These are phyloP conservation scores for Bombyx mandarina DNA, from an alignment of 1,140 invertebrate genomes.

Conservation along the genomic window DNA sequence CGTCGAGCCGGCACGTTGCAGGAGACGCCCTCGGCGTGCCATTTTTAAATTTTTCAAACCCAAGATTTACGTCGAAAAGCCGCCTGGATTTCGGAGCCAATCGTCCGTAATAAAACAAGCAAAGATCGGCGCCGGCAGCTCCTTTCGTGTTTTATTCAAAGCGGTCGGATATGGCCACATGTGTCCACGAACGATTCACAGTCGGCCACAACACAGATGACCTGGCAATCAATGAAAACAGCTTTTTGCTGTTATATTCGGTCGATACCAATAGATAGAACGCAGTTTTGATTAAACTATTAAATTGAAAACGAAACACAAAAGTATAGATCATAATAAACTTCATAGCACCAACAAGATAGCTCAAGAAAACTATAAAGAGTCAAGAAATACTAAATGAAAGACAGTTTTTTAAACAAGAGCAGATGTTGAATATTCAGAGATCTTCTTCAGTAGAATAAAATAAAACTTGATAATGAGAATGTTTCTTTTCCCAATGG, in stretches of 20 bases:
- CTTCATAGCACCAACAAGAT: no score
- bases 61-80: conserved; percentile 9
- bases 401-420: no score
- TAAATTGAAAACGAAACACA: no score
- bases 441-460: no score
- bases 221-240: no score
- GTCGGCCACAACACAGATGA: conserved; percentile 14
- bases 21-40: conserved; percentile 12
- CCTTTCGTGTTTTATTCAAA: conserved; percentile 55
- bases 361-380: no score
- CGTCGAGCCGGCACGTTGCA: conserved; percentile 4
- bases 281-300: no score
- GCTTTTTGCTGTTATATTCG: no score
- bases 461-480: background rate
- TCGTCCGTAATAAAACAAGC: conserved; percentile 53
- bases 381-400: no score
- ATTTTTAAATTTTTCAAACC: conserved; percentile 22
- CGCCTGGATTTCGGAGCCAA: conserved; percentile 38
- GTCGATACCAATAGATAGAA: no score
- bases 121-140: conserved; percentile 43
- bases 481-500: conserved; percentile 11
- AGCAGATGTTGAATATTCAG: no score
- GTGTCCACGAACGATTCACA: conserved; percentile 49
- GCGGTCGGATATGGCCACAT: conserved; percentile 37
- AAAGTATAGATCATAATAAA: no score